These are phyloP conservation scores for Diacarnus erythraeanus DNA, from an alignment of 37 sponge, comb jelly and placozoan species.

Conservation along the genomic window DNA sequence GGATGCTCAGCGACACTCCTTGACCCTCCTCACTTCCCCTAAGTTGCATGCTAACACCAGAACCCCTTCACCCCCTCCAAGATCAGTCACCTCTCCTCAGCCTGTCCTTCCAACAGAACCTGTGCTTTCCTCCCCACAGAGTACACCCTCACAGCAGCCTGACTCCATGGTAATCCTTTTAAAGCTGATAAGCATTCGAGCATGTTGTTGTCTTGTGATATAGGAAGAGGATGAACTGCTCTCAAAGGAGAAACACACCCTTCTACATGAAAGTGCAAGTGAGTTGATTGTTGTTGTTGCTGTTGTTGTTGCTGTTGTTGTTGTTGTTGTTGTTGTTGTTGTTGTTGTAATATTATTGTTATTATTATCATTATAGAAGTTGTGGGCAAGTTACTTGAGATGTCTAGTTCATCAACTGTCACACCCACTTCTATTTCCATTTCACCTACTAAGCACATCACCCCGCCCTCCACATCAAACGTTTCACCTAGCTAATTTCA, in stretches of 20 bases:
- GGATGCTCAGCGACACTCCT: neutral
- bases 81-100: neutral
- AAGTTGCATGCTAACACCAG: neutral
- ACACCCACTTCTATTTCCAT: neutral
- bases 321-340: no score
- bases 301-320: no score
- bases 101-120: neutral
- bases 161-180: slow-evolving; percentile 1
- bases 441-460: neutral
- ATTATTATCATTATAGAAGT: neutral
- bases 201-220: no score
- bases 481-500: neutral
- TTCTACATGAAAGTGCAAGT: slow-evolving; percentile 59
- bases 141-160: slow-evolving; percentile 12
- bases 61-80: neutral
- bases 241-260: slow-evolving; percentile 38
- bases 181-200: neutral
- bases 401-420: neutral
- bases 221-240: slow-evolving; percentile 48
- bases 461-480: neutral
- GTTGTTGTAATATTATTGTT: neutral
- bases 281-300: neutral
- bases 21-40: neutral
- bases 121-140: neutral
- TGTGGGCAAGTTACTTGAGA: neutral